Evolutionary conservation across 1,140 invertebrate species (phyloP).

Genomic region (Glossosoma conforme): DNA sequence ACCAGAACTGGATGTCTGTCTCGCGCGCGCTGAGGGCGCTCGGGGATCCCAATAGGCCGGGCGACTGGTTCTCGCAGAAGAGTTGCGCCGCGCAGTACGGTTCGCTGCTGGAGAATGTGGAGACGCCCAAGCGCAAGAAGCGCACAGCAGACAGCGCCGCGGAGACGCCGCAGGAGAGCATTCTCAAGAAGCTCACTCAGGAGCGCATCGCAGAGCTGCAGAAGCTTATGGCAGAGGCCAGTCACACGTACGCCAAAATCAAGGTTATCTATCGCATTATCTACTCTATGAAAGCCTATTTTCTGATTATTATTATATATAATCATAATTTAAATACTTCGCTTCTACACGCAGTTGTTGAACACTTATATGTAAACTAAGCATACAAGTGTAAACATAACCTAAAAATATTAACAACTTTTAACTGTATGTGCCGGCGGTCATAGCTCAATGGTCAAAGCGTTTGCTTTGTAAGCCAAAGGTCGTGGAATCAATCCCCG

Average conservation of each 20-base stretch:
- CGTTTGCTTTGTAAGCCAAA: too few species aligned
- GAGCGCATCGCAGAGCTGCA: slow-evolving; percentile 75
- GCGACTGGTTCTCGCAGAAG: slow-evolving; percentile 90
- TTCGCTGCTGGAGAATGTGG: slow-evolving; percentile 74
- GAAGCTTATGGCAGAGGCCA: slow-evolving; percentile 61
- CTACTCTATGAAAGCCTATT: too few species aligned
- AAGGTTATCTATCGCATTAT: too few species aligned
- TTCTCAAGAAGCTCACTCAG: slow-evolving; percentile 71
- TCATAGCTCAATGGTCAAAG: too few species aligned
- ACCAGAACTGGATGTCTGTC: slow-evolving; percentile 93
- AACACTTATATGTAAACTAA: too few species aligned
- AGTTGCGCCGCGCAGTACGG: slow-evolving; percentile 87
- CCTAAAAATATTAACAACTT: too few species aligned
- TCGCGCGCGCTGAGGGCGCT: slow-evolving; percentile 70
- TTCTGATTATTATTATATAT: too few species aligned
- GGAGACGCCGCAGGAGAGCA: slow-evolving; percentile 76
- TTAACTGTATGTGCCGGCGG: too few species aligned
- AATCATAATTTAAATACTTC: too few species aligned
- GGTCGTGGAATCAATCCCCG: too few species aligned
- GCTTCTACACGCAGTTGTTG: too few species aligned
- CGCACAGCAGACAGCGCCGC: slow-evolving; percentile 58
- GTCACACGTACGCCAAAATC: slow-evolving; percentile 65
- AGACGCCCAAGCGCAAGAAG: slow-evolving; percentile 84
- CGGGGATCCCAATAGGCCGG: slow-evolving; percentile 66
- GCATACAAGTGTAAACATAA: too few species aligned